Conservation (phyloP, 2,113 vertebrate species). For the Mustela nigripes region DNA sequence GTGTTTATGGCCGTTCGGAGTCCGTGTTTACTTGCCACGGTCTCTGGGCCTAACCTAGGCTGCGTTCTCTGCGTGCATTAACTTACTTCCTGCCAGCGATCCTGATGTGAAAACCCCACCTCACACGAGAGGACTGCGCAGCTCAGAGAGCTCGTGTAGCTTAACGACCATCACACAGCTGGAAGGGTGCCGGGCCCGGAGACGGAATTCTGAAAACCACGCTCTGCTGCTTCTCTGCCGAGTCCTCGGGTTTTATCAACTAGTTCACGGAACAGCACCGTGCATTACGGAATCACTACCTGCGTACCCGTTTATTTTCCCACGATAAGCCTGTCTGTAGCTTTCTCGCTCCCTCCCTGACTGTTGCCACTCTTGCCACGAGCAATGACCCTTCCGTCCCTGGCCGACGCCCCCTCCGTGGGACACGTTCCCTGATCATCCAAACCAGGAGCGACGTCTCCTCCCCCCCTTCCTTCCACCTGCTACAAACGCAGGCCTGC, state of each 20-base stretch:
- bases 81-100: not conserved
- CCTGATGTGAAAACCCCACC: not conserved
- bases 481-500: not conserved
- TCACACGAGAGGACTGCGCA: accelerated
- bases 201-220: not conserved
- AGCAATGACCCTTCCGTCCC: not conserved
- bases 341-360: not conserved
- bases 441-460: too few relatives aligned
- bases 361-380: not conserved
- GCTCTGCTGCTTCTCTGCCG: too few relatives aligned
- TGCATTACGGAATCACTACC: accelerated
- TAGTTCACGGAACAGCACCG: accelerated
- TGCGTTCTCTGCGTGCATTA: accelerated
- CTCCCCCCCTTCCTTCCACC: not conserved
- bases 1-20: accelerated
- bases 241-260: not conserved
- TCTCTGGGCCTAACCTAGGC: accelerated
- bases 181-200: not conserved
- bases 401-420: not conserved
- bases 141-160: not conserved
- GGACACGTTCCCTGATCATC: not conserved
- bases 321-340: accelerated
- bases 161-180: not conserved
- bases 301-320: not conserved
- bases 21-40: accelerated